These are phyloP conservation scores for Bufotes viridis DNA, from an alignment of 2,797 vertebrate species.

Conservation along the genomic window DNA sequence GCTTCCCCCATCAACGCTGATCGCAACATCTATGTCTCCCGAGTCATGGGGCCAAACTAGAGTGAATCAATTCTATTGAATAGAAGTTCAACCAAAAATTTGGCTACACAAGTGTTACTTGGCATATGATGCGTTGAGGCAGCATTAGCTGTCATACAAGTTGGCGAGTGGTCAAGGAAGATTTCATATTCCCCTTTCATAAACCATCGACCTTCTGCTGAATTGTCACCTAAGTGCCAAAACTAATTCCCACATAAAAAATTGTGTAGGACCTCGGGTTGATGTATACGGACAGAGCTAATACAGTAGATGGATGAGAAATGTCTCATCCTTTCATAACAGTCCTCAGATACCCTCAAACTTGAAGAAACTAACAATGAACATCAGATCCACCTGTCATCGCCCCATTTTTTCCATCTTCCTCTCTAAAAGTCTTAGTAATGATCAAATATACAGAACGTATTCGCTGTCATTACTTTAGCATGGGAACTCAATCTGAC, in stretches of 20 bases:
- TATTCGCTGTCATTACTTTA: background rate
- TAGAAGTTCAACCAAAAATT: too few species aligned
- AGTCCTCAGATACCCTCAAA: slow-evolving; percentile 14
- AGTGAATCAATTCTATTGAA: too few species aligned
- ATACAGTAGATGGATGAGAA: background rate
- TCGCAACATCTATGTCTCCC: too few species aligned
- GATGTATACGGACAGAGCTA: background rate
- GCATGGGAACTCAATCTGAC: slow-evolving; percentile 28
- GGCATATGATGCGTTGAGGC: background rate
- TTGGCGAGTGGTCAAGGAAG: background rate
- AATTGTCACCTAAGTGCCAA: background rate
- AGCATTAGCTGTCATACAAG: background rate
- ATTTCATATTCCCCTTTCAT: background rate
- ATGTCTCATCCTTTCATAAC: background rate
- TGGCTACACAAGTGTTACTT: background rate
- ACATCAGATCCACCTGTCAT: background rate
- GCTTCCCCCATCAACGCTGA: too few species aligned
- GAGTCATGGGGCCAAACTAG: too few species aligned
- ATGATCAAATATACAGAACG: background rate
- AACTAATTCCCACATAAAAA: background rate
- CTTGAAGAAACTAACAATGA: background rate
- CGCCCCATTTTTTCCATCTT: background rate
- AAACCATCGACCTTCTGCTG: background rate
- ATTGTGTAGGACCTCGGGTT: background rate
- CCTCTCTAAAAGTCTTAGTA: background rate